Conservation (phyloP, 64 coral and sea anemone genomes). For the Porites australiensis region DNA sequence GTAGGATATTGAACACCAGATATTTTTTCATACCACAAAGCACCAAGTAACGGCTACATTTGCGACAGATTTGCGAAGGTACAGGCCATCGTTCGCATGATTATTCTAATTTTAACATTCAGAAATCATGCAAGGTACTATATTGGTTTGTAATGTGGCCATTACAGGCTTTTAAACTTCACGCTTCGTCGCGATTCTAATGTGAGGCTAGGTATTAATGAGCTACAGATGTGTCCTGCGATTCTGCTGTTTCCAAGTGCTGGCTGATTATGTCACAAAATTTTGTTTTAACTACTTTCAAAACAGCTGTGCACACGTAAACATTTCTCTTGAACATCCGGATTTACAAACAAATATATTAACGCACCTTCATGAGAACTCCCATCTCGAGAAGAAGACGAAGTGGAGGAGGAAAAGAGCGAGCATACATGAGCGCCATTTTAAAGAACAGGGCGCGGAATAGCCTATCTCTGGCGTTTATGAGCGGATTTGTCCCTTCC, state of each 20-base stretch:
- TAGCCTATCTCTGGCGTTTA: conserved; percentile 92
- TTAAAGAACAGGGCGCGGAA: conserved; percentile 99
- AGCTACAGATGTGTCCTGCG: no score
- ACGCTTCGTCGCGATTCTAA: no score
- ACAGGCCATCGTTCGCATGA: no score
- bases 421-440: conserved; percentile 97
- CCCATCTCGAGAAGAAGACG: conserved; percentile 91
- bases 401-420: conserved; percentile 91
- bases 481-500: conserved; percentile 91
- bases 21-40: no score
- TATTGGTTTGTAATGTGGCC: no score
- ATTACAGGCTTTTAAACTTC: no score
- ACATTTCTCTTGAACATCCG: not conserved
- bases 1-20: no score
- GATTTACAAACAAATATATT: not conserved
- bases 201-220: no score
- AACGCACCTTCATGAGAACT: conserved; percentile 89
- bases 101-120: no score
- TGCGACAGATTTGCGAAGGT: no score
- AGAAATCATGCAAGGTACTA: no score
- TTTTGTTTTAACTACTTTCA: not conserved
- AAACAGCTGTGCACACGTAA: not conserved
- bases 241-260: not conserved
- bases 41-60: no score
- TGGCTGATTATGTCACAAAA: not conserved